Conservation (phyloP, 2,888 invertebrate genomes). For the Falcaria lacertinaria region DNA sequence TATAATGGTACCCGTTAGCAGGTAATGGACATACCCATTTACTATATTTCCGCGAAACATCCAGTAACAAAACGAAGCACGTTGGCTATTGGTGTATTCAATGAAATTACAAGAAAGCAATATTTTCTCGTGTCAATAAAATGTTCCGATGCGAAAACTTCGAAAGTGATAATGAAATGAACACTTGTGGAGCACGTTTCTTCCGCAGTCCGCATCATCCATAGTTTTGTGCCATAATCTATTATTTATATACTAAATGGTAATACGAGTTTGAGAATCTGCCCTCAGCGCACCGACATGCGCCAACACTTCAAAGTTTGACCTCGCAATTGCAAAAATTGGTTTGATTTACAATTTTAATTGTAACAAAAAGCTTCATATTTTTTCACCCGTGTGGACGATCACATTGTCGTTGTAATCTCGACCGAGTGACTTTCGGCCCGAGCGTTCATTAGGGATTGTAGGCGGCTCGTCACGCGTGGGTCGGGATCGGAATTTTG, state of each 20-base stretch:
- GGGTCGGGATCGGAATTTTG: constrained; percentile 58
- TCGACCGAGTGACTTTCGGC: constrained; percentile 76
- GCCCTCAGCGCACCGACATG: constrained; percentile 48
- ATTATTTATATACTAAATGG: constrained; percentile 51
- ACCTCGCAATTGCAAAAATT: constrained; percentile 79
- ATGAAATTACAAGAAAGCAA: not conserved
- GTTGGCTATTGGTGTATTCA: not conserved
- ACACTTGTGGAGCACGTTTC: constrained; percentile 15
- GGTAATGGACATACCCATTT: too few species aligned
- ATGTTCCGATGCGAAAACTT: constrained; percentile 7
- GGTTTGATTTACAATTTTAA: constrained; percentile 80
- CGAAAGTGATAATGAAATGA: constrained; percentile 32
- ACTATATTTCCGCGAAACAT: too few species aligned
- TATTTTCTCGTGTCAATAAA: not conserved
- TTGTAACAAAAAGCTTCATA: constrained; percentile 79
- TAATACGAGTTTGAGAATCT: constrained; percentile 58
- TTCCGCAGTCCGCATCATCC: constrained; percentile 10
- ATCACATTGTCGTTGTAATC: constrained; percentile 63
- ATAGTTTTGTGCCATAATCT: constrained; percentile 10
- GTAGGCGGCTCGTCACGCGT: constrained; percentile 46
- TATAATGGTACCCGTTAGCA: too few species aligned
- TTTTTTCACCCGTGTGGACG: constrained; percentile 64
- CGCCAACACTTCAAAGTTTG: constrained; percentile 69
- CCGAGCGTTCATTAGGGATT: constrained; percentile 71
- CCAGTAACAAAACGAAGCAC: too few species aligned